Percentiles rank a stretch among this genome's conserved stretches.
Conservation (phyloP, 2,797 vertebrate species). For the Poecilia picta region DNA sequence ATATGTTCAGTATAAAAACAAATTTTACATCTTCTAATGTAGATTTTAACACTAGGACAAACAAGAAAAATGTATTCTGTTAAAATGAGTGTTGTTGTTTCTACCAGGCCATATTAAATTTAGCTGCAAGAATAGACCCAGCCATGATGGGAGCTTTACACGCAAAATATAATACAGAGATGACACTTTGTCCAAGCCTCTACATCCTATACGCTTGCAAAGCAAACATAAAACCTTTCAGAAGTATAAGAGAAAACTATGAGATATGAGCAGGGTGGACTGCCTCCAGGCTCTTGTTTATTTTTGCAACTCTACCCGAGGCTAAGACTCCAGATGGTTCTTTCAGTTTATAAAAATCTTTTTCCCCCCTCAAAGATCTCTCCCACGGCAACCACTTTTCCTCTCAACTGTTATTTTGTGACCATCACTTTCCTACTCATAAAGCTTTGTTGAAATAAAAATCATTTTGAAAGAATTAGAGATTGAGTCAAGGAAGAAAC, state of each 20-base stretch:
- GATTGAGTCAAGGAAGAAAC: constrained; percentile 23
- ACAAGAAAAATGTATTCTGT: not conserved
- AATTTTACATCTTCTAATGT: not conserved
- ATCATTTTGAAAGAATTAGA: constrained; percentile 38
- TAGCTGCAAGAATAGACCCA: not conserved
- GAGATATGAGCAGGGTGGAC: constrained; percentile 50
- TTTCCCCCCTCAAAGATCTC: constrained; percentile 53
- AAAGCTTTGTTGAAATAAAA: constrained; percentile 48
- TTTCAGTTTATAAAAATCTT: constrained; percentile 58
- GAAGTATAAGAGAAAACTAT: constrained; percentile 49
- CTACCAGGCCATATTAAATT: not conserved
- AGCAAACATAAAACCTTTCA: constrained; percentile 53
- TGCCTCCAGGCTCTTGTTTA: constrained; percentile 73
- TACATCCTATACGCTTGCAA: constrained; percentile 32
- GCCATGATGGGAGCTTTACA: not conserved
- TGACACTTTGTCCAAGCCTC: constrained; percentile 14
- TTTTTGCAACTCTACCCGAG: constrained; percentile 67
- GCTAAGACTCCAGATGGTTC: constrained; percentile 67
- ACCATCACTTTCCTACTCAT: constrained; percentile 36
- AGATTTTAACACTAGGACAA: not conserved
- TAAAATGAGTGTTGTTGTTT: not conserved
- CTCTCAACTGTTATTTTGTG: constrained; percentile 44
- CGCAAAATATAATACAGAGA: constrained; percentile 9
- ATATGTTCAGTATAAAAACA: not conserved
- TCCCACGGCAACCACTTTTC: constrained; percentile 53